A percentile compares a stretch with the other conserved stretches of the same genome.
Conservation (phyloP, 2,113 vertebrate genomes). For the Eudorcas thomsonii region DNA sequence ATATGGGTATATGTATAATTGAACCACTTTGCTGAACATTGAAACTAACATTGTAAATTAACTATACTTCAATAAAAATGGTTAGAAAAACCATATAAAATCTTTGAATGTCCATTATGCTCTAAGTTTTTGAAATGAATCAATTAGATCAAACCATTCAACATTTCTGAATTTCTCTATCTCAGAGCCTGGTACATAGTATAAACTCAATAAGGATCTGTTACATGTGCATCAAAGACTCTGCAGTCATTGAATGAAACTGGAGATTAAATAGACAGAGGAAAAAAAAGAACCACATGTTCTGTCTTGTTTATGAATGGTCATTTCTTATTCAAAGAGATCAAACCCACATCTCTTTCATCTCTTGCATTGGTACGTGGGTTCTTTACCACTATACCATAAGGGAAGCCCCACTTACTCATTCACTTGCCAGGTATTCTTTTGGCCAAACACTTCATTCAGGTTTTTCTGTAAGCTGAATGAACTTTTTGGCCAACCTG, state of each 20-base stretch:
- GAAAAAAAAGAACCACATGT: not conserved
- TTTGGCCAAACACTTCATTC: not conserved
- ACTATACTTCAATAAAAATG: not conserved
- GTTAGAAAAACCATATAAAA: not conserved
- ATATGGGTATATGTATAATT: not conserved
- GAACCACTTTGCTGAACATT: not conserved
- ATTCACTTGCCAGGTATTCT: too few species aligned
- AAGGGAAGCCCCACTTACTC: not conserved
- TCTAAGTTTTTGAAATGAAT: not conserved
- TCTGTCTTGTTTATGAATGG: fast-evolving
- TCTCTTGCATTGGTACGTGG: not conserved
- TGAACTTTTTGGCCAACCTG: not conserved
- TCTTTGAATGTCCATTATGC: not conserved
- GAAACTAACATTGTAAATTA: not conserved
- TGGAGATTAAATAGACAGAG: not conserved
- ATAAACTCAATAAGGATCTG: not conserved
- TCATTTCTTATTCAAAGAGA: not conserved
- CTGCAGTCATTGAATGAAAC: not conserved
- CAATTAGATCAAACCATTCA: not conserved
- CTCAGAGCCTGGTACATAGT: not conserved
- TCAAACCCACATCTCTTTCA: not conserved
- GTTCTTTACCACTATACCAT: not conserved
- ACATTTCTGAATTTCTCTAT: not conserved
- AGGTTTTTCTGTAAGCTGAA: not conserved
- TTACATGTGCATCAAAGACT: not conserved